Evolutionary conservation across 1,140 invertebrate genomes (phyloP).

Genomic region (Planococcus citri): DNA sequence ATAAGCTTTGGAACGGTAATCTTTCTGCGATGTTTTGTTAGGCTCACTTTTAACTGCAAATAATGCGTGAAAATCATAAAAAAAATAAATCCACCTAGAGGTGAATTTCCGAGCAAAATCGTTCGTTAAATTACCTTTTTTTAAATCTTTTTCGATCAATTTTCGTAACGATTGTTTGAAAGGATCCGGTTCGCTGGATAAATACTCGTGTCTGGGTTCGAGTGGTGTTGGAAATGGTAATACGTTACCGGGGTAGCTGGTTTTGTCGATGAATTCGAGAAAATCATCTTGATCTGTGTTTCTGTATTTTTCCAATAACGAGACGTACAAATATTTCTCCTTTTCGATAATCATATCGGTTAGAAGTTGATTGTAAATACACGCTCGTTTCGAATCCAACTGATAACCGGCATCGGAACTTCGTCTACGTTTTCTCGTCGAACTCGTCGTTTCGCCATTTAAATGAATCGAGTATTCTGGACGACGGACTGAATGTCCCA

Average conservation of each 20-base stretch:
- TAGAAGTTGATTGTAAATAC: background rate
- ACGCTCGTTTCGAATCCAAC: background rate
- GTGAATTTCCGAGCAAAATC: too few species aligned
- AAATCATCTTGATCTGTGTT: background rate
- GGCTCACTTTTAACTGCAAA: background rate
- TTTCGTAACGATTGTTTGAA: background rate
- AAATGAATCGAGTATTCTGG: background rate
- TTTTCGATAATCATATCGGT: background rate
- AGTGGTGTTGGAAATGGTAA: background rate
- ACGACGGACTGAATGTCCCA: background rate
- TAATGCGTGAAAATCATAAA: too few species aligned
- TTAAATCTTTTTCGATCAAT: background rate
- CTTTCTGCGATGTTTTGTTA: background rate
- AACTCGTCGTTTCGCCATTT: background rate
- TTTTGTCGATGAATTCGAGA: background rate
- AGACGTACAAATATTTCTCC: background rate
- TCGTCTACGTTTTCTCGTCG: background rate
- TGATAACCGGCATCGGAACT: background rate
- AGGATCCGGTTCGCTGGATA: background rate
- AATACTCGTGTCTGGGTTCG: background rate
- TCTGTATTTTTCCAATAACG: background rate
- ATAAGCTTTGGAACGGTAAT: background rate
- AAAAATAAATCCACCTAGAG: too few species aligned
- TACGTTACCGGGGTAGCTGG: background rate
- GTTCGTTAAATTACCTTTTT: too few species aligned